phyloP scores from a whole-genome alignment of 2,797 vertebrate species.

The Sitta carolinensis region DNA sequence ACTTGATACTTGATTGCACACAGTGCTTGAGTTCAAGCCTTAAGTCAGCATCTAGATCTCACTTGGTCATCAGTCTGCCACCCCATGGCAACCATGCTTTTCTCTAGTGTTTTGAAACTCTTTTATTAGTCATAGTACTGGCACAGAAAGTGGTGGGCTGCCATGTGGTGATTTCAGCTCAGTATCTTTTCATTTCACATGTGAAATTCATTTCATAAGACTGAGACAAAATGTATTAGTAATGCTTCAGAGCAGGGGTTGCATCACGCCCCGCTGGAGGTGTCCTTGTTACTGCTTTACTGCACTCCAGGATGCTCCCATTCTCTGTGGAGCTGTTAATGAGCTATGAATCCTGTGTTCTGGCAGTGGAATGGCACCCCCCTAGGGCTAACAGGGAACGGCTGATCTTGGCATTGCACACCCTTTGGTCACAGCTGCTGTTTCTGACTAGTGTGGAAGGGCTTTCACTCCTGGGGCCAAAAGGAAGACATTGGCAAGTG shows the following conservation, averaged over 20 bases:
- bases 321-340: background rate
- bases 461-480: background rate
- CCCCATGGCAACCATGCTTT: background rate
- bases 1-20: background rate
- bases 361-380: background rate
- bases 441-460: background rate
- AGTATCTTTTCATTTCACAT: background rate
- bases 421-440: background rate
- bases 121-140: background rate
- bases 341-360: background rate
- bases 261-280: background rate
- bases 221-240: background rate
- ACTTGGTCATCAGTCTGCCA: background rate
- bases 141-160: background rate
- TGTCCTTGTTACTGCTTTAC: background rate
- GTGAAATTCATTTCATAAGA: background rate
- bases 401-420: background rate
- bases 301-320: background rate
- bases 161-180: background rate
- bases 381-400: background rate
- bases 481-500: background rate
- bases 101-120: background rate
- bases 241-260: background rate
- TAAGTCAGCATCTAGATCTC: background rate
- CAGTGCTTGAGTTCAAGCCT: background rate